Percentiles rank a stretch among this genome's conserved stretches.
phyloP scores from a whole-genome alignment of 1,140 invertebrate genomes.

The Pachyrhynchus sulphureomaculatus region DNA sequence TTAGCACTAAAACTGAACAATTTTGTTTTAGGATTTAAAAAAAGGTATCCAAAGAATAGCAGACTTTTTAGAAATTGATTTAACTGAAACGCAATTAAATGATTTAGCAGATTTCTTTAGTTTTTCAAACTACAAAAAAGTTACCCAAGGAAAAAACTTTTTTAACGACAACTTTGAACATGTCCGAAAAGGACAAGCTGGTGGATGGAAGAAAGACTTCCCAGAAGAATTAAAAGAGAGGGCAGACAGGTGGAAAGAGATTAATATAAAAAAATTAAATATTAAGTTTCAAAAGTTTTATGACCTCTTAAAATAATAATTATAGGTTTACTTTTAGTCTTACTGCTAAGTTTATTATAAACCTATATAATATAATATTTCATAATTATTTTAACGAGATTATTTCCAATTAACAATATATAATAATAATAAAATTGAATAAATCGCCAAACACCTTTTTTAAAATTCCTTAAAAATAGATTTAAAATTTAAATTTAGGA shows the following conservation, averaged over 20 bases:
- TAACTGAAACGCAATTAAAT: background rate
- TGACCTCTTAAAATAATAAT: too few relatives aligned
- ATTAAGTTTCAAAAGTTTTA: too few relatives aligned
- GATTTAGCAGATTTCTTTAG: background rate
- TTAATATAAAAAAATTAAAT: background rate
- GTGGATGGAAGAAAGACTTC: constrained; percentile 10
- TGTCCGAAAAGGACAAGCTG: constrained; percentile 9
- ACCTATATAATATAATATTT: too few relatives aligned
- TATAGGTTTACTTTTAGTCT: too few relatives aligned
- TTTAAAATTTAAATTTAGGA: too few relatives aligned
- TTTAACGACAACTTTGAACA: background rate
- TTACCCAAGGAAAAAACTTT: background rate
- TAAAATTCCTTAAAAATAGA: too few relatives aligned
- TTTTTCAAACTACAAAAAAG: constrained; percentile 10
- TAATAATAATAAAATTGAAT: too few relatives aligned
- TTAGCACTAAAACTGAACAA: too few relatives aligned
- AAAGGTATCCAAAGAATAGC: background rate
- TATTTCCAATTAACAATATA: too few relatives aligned
- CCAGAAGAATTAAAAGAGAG: constrained; percentile 3
- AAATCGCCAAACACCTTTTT: too few relatives aligned
- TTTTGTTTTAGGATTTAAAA: background rate
- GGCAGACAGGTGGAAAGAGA: constrained; percentile 1
- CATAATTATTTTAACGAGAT: too few relatives aligned
- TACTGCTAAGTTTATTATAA: too few relatives aligned
- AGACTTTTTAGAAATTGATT: constrained; percentile 2